phyloP scores from a whole-genome alignment of 2,797 vertebrate species.

The Melanotaenia pygmaea region DNA sequence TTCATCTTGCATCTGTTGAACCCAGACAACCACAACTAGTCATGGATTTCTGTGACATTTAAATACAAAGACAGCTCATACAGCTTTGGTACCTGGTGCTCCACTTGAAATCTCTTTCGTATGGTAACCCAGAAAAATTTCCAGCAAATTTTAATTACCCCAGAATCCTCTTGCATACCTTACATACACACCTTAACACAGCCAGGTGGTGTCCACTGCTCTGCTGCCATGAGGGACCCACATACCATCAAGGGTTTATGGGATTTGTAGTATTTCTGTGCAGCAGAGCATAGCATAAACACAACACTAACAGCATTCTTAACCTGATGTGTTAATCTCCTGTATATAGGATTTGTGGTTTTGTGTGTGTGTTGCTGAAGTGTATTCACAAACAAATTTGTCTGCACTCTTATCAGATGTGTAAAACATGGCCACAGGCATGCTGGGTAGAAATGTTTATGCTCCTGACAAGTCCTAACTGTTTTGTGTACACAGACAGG shows the following conservation, averaged over 20 bases:
- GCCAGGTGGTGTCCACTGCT: slow-evolving; percentile 35
- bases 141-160: not conserved
- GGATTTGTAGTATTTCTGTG: slow-evolving; percentile 79
- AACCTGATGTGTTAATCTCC: slow-evolving; percentile 59
- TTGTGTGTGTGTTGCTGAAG: slow-evolving; percentile 43
- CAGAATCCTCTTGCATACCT: not conserved
- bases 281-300: slow-evolving; percentile 76
- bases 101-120: not conserved
- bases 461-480: slow-evolving; percentile 60
- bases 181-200: not conserved
- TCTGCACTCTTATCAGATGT: slow-evolving; percentile 68
- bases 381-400: slow-evolving; percentile 62
- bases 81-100: not conserved
- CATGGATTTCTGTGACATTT: not conserved
- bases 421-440: slow-evolving; percentile 53
- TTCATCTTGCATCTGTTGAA: not conserved
- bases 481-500: slow-evolving; percentile 53
- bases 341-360: slow-evolving; percentile 57
- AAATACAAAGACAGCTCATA: not conserved
- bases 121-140: not conserved
- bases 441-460: slow-evolving; percentile 62
- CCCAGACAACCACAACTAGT: not conserved
- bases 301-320: slow-evolving; percentile 72
- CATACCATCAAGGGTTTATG: slow-evolving; percentile 50
- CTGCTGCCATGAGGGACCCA: slow-evolving; percentile 50